Conservation (phyloP, 2,888 invertebrate species). For the Auanema freiburgensis region DNA sequence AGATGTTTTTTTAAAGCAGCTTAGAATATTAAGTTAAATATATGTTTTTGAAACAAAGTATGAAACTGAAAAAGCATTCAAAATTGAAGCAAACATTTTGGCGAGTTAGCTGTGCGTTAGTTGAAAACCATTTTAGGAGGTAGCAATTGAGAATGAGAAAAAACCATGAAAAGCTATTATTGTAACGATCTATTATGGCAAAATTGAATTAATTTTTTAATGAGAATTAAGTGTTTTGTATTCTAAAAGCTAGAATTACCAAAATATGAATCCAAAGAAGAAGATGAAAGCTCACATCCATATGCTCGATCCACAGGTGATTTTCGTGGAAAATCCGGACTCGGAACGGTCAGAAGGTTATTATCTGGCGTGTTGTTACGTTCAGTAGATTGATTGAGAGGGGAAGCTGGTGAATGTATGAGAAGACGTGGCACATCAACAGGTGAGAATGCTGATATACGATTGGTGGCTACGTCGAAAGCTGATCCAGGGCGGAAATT, state of each 20-base stretch:
- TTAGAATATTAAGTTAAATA: no score
- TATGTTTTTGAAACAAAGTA: no score
- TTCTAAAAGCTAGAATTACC: no score
- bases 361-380: constrained; percentile 27
- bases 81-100: no score
- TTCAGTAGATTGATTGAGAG: constrained; percentile 26
- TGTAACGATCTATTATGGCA: no score
- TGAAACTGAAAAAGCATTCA: no score
- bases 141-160: neutral
- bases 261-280: no score
- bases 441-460: constrained; percentile 41
- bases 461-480: constrained; percentile 12
- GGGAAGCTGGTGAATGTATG: constrained; percentile 43
- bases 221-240: no score
- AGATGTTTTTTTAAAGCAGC: no score
- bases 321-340: constrained; percentile 44
- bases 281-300: constrained; percentile 18
- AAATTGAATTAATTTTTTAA: no score
- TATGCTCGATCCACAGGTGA: constrained; percentile 28
- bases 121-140: neutral
- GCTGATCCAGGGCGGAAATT: constrained; percentile 14
- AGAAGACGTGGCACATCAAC: constrained; percentile 46
- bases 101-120: constrained; percentile 9
- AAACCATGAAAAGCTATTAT: neutral
- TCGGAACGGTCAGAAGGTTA: constrained; percentile 46